Base-by-base conservation (phyloP, 2,113 vertebrate genomes). In the Callopanchax toddi region DNA sequence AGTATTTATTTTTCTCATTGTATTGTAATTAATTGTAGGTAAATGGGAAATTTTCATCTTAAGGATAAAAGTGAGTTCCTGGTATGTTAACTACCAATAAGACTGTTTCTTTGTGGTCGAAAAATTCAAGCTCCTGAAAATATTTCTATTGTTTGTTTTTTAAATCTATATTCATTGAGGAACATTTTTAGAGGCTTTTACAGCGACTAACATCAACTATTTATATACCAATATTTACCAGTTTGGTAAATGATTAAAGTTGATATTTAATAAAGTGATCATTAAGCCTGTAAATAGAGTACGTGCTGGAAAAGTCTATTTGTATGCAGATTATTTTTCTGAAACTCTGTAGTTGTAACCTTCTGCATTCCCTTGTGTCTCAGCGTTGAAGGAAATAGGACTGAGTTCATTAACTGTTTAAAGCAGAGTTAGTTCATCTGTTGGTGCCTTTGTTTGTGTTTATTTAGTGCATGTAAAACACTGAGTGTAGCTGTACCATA, bases 241-340 rank as follows among this genome's bases (percentile, higher is more conserved):
- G 48, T 67, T 65, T 68, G 65, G 60, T 63, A 29, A 61, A 54
- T 49, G 80, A 82, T 85, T 79, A 72, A 77, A 75, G 65, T 64
- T 56, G 60, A 46, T 85, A 78, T 85, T 82, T 84, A 82, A 32
- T 32, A 32, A 82, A 59, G 36, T 56, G 50, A 54, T 51, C 54
- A 49, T 59, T 54, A 43, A 29, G 63, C 20, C 34, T 89, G 82
- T 90, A 85, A 82, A 90, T 87, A 84, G 17, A 82, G 37, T 68
- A 73, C 76, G 62, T 81, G 74, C 60, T 74, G 18, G 51, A 60
- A 68, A 68, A 49, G 25, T 58, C 18, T 67, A 69, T 78, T 57
- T 82, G 60, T 82, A 60, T 51, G 48, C 52, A 66, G 37, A 55
- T 25, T 60, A 46, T 51, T 15, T 36, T 29, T 53, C 39, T 58